Base-by-base conservation (phyloP, 2,113 vertebrate species). In the Typhlomys cinereus region DNA sequence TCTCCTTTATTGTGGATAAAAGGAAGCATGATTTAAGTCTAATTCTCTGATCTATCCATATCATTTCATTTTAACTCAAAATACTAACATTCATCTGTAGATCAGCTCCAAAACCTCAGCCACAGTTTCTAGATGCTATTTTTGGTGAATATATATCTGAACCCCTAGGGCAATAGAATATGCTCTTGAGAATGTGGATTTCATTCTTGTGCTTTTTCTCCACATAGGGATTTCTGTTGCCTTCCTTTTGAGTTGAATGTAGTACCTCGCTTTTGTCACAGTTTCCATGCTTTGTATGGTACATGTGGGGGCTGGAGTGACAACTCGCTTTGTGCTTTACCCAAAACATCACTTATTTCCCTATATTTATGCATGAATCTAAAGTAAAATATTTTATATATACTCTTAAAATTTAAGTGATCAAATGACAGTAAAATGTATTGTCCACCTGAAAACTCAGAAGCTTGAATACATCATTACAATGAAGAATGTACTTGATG, bases 401-500 rank as follows among this genome's bases (percentile, higher is more conserved):
- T 12, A 52, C 17, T 50, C 88, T 92, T 84, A 76, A 96, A 91
- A 79, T 48, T 48, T 88, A 95, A 92, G 6, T 1, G 8, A 88
- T 84, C 76, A 57, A 57, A 86, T 64, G 75, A 54, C 1, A 88
- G 12, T 18, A 4, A 84, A 66, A 93, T 62, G 93, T 62, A 89
- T 39, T 96, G 85, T 89, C 88, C 84, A 90, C 94, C 87, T 70
- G 96, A 92, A 95, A 25, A 4, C 8, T 74, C 64, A 2, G 39
- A 71, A 88, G 27, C 95, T 95, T 92, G 90, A n/a, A n/a, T 7
- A 85, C 2, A 80, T 61, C 61, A 95, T 78, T 66, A 95, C 61
- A 64, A 25, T 71, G 93, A 48, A 95, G 78, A 86, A 57, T 87
- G 20, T 69, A 95, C 96, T 94, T 91, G 34, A 64, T n/a, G 5